Evolutionary conservation across 2,888 invertebrate genomes (phyloP).

Genomic region (Drosophila peninsularis): DNA sequence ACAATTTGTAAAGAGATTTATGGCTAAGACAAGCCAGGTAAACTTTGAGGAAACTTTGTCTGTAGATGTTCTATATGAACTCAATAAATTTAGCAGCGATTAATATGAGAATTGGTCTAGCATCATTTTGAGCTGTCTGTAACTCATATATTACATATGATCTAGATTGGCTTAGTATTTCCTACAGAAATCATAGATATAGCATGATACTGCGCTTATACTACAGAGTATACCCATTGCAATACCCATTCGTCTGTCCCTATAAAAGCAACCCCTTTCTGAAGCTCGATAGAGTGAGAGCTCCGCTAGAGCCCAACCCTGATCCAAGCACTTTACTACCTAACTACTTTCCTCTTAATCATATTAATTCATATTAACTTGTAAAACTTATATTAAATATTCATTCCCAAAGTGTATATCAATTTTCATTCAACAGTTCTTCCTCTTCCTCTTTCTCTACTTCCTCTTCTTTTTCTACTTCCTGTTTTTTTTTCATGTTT

Average conservation of each 20-base stretch:
- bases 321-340: background rate
- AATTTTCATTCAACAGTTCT: background rate
- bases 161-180: background rate
- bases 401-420: slow-evolving; percentile 9
- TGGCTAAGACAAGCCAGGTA: background rate
- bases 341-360: background rate
- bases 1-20: background rate
- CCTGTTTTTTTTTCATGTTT: background rate
- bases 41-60: background rate
- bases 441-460: background rate
- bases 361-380: background rate
- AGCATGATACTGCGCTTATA: too few species aligned
- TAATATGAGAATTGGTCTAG: background rate
- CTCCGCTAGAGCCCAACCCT: background rate
- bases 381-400: background rate
- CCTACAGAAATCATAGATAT: background rate
- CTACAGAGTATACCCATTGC: too few species aligned
- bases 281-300: too few species aligned
- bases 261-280: too few species aligned
- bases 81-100: background rate
- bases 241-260: too few species aligned
- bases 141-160: background rate
- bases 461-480: too few species aligned
- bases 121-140: background rate
- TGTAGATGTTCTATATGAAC: background rate